Evolutionary conservation across 2,113 vertebrate genomes (phyloP).

Genomic region (Muscicapa adusta): DNA sequence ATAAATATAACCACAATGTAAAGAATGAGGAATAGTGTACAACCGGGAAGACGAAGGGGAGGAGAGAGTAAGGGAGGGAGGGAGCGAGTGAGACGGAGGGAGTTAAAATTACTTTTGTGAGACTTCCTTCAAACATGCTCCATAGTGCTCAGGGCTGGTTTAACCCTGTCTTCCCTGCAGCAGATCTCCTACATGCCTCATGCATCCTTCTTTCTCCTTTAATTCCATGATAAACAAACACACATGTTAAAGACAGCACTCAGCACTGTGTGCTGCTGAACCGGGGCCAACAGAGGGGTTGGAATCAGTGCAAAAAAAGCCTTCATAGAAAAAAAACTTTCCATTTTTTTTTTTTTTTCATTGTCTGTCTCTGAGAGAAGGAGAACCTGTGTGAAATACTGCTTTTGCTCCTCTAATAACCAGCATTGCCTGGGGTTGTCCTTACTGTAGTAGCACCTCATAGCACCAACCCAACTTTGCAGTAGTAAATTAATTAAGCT

Average conservation of each 20-base stretch:
- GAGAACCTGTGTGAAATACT: neutral
- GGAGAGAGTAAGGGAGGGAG: slow-evolving; percentile 52
- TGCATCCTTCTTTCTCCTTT: neutral
- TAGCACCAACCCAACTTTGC: neutral
- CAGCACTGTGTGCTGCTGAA: neutral
- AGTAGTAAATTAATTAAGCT: neutral
- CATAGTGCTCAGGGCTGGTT: slow-evolving; percentile 40
- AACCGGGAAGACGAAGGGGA: slow-evolving; percentile 24
- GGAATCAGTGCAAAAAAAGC: neutral
- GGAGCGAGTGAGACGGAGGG: slow-evolving; percentile 22
- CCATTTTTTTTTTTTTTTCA: fast-evolving
- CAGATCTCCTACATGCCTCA: neutral
- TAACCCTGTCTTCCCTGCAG: slow-evolving; percentile 69
- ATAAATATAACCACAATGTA: slow-evolving; percentile 42
- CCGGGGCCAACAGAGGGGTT: neutral
- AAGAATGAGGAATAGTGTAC: slow-evolving; percentile 52
- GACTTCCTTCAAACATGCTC: slow-evolving; percentile 61
- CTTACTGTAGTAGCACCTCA: neutral
- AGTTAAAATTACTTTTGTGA: slow-evolving; percentile 72
- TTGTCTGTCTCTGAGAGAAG: neutral
- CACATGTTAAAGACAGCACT: neutral
- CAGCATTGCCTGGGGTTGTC: neutral
- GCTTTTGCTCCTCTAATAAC: neutral
- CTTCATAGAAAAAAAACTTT: neutral
- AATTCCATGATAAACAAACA: neutral